Percentiles rank a stretch among this genome's conserved stretches.
These are phyloP conservation scores for Iguana delicatissima DNA, from an alignment of 2,797 vertebrate species.

Conservation along the genomic window DNA sequence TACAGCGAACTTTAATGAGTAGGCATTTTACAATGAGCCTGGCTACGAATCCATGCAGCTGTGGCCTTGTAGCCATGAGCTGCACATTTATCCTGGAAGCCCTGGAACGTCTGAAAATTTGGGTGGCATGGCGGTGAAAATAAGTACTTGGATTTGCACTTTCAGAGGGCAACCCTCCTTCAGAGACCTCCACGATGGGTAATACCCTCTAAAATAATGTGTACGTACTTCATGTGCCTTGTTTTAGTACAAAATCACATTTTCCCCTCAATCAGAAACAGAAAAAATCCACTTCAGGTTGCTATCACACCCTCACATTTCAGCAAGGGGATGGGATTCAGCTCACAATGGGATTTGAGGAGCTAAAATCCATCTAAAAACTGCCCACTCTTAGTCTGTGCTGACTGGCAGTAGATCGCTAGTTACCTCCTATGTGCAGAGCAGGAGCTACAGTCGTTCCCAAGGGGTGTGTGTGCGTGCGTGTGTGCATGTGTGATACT, in stretches of 20 bases:
- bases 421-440: background rate
- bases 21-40: background rate
- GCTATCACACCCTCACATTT: background rate
- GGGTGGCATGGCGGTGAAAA: too few relatives aligned
- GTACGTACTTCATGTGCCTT: background rate
- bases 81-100: background rate
- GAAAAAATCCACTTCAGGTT: background rate
- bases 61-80: background rate
- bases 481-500: background rate
- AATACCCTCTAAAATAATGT: background rate
- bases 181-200: background rate
- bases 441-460: background rate
- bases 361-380: background rate
- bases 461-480: too few relatives aligned
- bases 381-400: background rate
- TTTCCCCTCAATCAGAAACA: background rate
- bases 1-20: too few relatives aligned
- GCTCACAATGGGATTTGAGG: background rate
- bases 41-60: background rate
- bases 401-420: background rate
- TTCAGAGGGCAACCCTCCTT: background rate
- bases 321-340: background rate
- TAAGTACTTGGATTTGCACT: background rate
- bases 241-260: background rate
- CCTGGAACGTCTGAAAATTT: too few relatives aligned